A percentile compares a stretch with the other conserved stretches of the same genome.
Evolutionary conservation across 1,140 invertebrate species (phyloP).

Genomic region (Drosophila parvula): DNA sequence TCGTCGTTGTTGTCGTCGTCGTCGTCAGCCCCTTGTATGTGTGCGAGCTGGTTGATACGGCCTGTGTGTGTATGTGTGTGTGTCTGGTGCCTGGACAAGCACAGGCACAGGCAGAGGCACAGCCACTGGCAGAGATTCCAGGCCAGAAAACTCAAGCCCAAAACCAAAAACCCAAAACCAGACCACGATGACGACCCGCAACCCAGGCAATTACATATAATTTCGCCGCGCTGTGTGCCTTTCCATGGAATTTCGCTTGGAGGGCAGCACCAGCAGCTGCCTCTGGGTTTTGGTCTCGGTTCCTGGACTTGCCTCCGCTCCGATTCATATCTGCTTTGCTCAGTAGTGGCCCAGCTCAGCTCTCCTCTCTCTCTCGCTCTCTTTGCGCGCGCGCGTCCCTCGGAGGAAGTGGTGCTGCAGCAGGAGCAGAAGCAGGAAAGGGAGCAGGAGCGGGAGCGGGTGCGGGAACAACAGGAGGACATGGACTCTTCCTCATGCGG

Average conservation of each 20-base stretch:
- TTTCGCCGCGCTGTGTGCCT: conserved; percentile 26
- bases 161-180: conserved; percentile 27
- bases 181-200: conserved; percentile 16
- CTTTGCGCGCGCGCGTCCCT: conserved; percentile 54
- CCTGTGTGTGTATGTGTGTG: conserved; percentile 1
- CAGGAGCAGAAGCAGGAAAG: not conserved
- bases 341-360: conserved; percentile 6
- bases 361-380: conserved; percentile 31
- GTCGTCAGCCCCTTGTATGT: conserved; percentile 2
- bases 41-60: conserved; percentile 1
- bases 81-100: conserved; percentile 31
- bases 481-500: conserved; percentile 34
- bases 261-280: conserved; percentile 50
- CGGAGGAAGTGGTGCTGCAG: conserved; percentile 9
- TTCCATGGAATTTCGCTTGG: conserved; percentile 50
- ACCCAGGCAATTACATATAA: conserved; percentile 45
- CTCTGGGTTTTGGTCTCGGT: conserved; percentile 13
- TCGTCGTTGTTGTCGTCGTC: conserved; percentile 8
- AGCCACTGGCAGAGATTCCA: conserved; percentile 30
- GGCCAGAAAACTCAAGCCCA: conserved; percentile 25
- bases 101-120: conserved; percentile 8
- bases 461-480: conserved; percentile 27
- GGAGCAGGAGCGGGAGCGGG: conserved; percentile 3
- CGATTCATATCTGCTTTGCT: conserved; percentile 21
- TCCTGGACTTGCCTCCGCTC: conserved; percentile 16